These are phyloP conservation scores for Ichneumoninae sp. DNA, from an alignment of 2,888 invertebrate species.

Conservation along the genomic window DNA sequence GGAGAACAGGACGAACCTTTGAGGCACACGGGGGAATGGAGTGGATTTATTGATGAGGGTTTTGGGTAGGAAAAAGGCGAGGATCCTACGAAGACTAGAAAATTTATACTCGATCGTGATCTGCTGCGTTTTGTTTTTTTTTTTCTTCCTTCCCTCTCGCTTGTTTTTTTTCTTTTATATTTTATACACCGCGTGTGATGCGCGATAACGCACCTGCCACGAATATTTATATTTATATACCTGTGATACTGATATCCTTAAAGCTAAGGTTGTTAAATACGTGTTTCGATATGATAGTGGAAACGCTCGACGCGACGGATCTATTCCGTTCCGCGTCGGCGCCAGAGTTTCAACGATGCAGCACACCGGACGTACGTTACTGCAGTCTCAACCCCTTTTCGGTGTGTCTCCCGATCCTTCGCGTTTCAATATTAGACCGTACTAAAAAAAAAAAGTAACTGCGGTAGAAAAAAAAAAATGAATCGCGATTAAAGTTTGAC, in stretches of 20 bases:
- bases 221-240: slow-evolving; percentile 57
- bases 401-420: not conserved
- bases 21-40: slow-evolving; percentile 19
- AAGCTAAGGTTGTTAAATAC: slow-evolving; percentile 66
- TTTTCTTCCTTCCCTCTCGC: slow-evolving; percentile 1
- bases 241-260: slow-evolving; percentile 71
- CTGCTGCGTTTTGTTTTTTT: slow-evolving; percentile 16
- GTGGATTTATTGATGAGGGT: slow-evolving; percentile 11
- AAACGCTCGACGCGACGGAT: slow-evolving; percentile 50
- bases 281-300: slow-evolving; percentile 70
- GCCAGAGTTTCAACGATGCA: not conserved
- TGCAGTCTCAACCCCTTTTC: not conserved
- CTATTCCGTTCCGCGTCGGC: slow-evolving; percentile 15
- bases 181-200: slow-evolving; percentile 52
- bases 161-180: slow-evolving; percentile 49
- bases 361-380: slow-evolving; percentile 3
- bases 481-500: slow-evolving; percentile 13
- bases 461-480: not conserved
- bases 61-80: slow-evolving; percentile 30
- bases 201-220: slow-evolving; percentile 39
- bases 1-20: slow-evolving; percentile 7
- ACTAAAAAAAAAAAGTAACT: not conserved
- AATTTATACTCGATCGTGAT: slow-evolving; percentile 68
- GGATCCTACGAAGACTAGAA: slow-evolving; percentile 77
- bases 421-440: slow-evolving; percentile 7